A percentile compares a stretch with the other conserved stretches of the same genome.
These are phyloP conservation scores for Opisthocomus hoazin DNA, from an alignment of 2,113 vertebrate genomes.

Conservation along the genomic window DNA sequence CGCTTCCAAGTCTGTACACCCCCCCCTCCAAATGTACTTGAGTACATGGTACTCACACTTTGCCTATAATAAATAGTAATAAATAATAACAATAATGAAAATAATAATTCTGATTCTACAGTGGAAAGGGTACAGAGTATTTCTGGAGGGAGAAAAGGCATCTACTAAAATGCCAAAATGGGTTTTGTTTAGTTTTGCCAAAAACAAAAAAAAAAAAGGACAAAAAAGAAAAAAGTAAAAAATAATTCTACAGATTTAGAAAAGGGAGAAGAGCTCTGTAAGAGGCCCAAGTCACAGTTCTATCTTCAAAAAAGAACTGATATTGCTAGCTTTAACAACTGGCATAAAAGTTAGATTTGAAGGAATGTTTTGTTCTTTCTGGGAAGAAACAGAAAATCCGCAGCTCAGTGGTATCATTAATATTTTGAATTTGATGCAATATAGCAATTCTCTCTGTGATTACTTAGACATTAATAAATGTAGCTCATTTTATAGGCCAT, in stretches of 20 bases:
- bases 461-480: background rate
- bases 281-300: background rate
- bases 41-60: background rate
- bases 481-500: background rate
- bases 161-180: background rate
- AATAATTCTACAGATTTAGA: background rate
- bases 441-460: background rate
- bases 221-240: background rate
- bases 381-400: background rate
- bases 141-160: background rate
- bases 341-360: background rate
- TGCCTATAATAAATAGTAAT: background rate
- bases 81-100: background rate
- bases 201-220: too few relatives aligned
- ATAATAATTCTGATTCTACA: background rate
- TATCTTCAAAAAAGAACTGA: background rate
- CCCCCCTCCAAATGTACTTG: fast-evolving
- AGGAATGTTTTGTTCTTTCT: background rate
- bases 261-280: background rate
- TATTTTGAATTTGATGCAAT: background rate
- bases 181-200: background rate
- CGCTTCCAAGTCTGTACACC: background rate
- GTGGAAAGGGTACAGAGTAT: background rate
- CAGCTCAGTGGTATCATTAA: background rate
- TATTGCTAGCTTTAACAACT: background rate